A percentile compares a stretch with the other conserved stretches of the same genome.
phyloP scores from a whole-genome alignment of 2,113 vertebrate genomes.

The Gymnobelideus leadbeateri region DNA sequence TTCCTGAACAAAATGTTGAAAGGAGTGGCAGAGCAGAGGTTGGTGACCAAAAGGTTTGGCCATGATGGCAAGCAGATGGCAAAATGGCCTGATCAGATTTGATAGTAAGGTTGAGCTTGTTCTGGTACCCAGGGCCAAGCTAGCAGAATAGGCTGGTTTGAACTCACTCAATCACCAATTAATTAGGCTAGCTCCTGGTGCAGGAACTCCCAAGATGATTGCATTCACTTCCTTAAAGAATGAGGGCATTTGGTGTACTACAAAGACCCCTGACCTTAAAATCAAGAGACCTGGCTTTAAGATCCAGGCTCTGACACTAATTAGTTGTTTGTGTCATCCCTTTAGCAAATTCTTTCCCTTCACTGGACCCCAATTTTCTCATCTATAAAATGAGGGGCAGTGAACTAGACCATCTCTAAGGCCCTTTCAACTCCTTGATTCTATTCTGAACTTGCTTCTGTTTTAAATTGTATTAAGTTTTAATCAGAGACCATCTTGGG shows the following conservation, averaged over 20 bases:
- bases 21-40: background rate
- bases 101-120: background rate
- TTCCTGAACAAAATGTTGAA: background rate
- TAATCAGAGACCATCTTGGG: background rate
- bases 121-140: background rate
- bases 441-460: background rate
- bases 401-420: background rate
- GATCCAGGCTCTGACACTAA: background rate
- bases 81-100: background rate
- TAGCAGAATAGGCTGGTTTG: background rate
- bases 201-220: background rate
- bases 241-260: background rate
- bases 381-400: background rate
- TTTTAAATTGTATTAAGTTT: background rate
- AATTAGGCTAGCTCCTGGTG: background rate
- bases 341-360: background rate
- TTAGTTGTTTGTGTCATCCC: background rate
- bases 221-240: background rate
- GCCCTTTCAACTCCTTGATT: background rate
- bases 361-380: background rate
- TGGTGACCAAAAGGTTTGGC: background rate
- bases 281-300: background rate
- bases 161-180: background rate
- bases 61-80: background rate
- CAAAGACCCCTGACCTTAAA: background rate